A percentile compares a stretch with the other conserved stretches of the same genome.
Evolutionary conservation across 2,888 invertebrate genomes (phyloP).

Genomic region (Stenurella melanura): DNA sequence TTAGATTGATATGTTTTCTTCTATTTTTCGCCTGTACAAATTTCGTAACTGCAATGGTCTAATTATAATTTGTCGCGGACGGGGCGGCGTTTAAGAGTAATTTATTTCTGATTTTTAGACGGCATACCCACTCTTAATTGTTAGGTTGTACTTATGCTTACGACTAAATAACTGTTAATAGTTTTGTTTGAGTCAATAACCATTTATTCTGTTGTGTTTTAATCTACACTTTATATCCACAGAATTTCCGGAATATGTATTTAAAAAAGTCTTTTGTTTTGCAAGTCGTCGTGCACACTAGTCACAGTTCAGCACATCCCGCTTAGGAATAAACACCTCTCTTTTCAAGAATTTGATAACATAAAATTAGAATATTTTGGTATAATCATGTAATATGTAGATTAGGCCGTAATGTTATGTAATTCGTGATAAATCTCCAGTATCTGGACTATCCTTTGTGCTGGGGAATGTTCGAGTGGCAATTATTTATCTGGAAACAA

Average conservation of each 20-base stretch:
- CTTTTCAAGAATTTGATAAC: slow-evolving; percentile 37
- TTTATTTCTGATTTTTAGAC: no score
- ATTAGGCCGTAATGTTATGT: slow-evolving; percentile 60
- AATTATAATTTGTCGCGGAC: no score
- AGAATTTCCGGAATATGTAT: background rate
- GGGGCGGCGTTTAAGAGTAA: no score
- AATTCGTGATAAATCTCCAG: slow-evolving; percentile 63
- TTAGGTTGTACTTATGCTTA: no score
- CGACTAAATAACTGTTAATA: no score
- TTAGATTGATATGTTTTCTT: no score
- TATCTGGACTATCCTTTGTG: slow-evolving; percentile 63
- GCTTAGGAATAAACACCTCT: slow-evolving; percentile 8
- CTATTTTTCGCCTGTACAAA: no score
- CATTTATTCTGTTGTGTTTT: background rate
- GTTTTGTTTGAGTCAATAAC: background rate
- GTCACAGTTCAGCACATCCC: background rate
- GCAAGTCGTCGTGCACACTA: background rate
- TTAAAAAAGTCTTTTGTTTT: background rate
- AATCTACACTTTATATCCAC: background rate
- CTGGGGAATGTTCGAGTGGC: slow-evolving; percentile 64
- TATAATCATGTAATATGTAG: slow-evolving; percentile 56
- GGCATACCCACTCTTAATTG: no score
- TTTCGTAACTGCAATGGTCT: no score
- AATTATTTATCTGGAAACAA: slow-evolving; percentile 65
- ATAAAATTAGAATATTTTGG: slow-evolving; percentile 36